Base-by-base conservation (phyloP, 92 coral and sea anemone species). In the Phenganax marumi region DNA sequence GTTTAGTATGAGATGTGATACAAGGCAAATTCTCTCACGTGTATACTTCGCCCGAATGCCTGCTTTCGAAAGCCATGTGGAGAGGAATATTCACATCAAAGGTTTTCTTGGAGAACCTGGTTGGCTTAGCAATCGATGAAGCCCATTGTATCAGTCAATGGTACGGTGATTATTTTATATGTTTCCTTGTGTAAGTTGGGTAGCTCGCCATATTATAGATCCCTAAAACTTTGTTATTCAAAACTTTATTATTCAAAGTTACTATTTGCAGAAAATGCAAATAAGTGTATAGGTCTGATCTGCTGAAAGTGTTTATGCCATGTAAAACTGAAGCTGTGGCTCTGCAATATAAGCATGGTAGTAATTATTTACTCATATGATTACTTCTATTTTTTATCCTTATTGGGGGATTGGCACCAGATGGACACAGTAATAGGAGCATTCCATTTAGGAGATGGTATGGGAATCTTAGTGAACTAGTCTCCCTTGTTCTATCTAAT, bases 131-230 rank as follows among this genome's bases (percentile, higher is more conserved):
- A 75, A 75, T 52, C 26, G 80, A 75, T 22, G 66, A 75, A 75
- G 80, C 80, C 21, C 80, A 75, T 75, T 75, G 80, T 54, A 75
- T 75, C 65, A 75, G 80, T 47, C 80, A 75, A 64, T 75, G 80
- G 80, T 75, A 75, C 1, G 72, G 43, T 33, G 43, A 33, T 33
- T 65, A 65, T 11, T 14, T 17, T 65, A 17, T 17, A 19, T 56
- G 17, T 19, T 6, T 14, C 16, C 63, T 19, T 56, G 17, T 56
- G 17, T 56, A 56, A 14, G 21, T 19, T 14, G 21, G 21, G 17
- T 14, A 56, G 6, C 21, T 19, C 16, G 1, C 16, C 21, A 56
- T 14, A 14, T 56, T 56, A 56, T 56, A 14, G 21, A 56, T 14
- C 17, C 1, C 1, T 14, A 56, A 56, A 56, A 56, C 16, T 14